Conservation (phyloP, 2,888 invertebrate genomes). For the Perizoma flavofasciatum region DNA sequence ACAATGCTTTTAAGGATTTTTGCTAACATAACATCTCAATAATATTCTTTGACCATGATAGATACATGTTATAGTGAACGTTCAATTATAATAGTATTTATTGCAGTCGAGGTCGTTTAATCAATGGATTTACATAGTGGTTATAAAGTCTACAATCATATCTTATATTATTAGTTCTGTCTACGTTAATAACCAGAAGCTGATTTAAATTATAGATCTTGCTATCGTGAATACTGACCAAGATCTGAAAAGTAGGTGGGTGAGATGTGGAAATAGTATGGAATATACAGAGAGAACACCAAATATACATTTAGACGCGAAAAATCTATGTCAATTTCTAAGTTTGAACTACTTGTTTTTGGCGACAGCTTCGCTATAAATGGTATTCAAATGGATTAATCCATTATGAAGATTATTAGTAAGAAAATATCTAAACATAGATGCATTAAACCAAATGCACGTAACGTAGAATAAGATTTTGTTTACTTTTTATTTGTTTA, state of each 20-base stretch:
- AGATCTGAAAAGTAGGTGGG: neutral
- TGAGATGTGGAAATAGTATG: neutral
- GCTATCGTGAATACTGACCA: neutral
- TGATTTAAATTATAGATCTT: conserved; percentile 4
- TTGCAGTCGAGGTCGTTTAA: conserved; percentile 25
- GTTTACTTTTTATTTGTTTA: too few relatives aligned
- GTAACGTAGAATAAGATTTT: too few relatives aligned
- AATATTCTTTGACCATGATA: conserved; percentile 12
- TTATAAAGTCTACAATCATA: conserved; percentile 1
- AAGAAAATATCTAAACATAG: too few relatives aligned
- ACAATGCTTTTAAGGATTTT: too few relatives aligned
- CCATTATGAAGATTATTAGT: too few relatives aligned
- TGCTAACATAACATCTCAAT: neutral
- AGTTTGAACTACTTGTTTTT: too few relatives aligned
- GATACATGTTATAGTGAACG: conserved; percentile 28
- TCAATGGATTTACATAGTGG: conserved; percentile 26
- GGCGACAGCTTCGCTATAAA: too few relatives aligned
- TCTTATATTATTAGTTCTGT: conserved; percentile 4
- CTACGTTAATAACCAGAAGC: conserved; percentile 10
- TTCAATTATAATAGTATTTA: conserved; percentile 32
- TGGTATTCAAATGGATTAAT: too few relatives aligned
- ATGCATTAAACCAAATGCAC: too few relatives aligned
- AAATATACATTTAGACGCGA: neutral
- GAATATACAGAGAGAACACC: neutral
- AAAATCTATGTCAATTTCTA: too few relatives aligned